Percentiles rank a stretch among this genome's conserved stretches.
These are phyloP conservation scores for Trissonchulus sp. DNA, from an alignment of 2,888 invertebrate genomes.

Conservation along the genomic window DNA sequence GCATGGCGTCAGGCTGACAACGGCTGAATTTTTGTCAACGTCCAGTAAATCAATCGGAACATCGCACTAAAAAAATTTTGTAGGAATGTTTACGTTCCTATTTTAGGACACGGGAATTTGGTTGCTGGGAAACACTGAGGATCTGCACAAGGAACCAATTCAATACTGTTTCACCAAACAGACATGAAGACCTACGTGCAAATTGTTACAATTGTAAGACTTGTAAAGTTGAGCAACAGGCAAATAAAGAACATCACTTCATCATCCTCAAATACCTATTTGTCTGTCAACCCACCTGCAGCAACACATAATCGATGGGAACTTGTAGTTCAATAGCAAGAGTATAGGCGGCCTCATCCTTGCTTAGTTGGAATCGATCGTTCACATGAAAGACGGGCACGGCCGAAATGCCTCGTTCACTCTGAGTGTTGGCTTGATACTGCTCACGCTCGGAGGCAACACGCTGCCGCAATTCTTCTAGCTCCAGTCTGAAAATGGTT, in stretches of 20 bases:
- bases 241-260: too few relatives aligned
- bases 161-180: too few relatives aligned
- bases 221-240: too few relatives aligned
- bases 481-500: slow-evolving; percentile 64
- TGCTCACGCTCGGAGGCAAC: slow-evolving; percentile 70
- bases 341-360: slow-evolving; percentile 67
- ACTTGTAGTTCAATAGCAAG: slow-evolving; percentile 71
- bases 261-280: too few relatives aligned
- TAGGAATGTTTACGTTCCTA: too few relatives aligned
- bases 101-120: too few relatives aligned
- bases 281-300: too few relatives aligned
- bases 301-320: slow-evolving; percentile 71
- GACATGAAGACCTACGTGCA: slow-evolving; percentile 61
- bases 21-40: slow-evolving; percentile 72
- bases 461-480: slow-evolving; percentile 69
- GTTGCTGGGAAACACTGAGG: too few relatives aligned
- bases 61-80: slow-evolving; percentile 62
- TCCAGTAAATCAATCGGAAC: slow-evolving; percentile 69
- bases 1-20: slow-evolving; percentile 68
- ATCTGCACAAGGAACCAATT: too few relatives aligned
- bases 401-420: slow-evolving; percentile 63
- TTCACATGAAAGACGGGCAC: slow-evolving; percentile 74
- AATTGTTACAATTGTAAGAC: too few relatives aligned
- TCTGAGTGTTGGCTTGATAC: slow-evolving; percentile 60
- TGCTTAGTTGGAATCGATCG: slow-evolving; percentile 63